Conservation (phyloP, 2,113 vertebrate species). For the Laticauda colubrina region DNA sequence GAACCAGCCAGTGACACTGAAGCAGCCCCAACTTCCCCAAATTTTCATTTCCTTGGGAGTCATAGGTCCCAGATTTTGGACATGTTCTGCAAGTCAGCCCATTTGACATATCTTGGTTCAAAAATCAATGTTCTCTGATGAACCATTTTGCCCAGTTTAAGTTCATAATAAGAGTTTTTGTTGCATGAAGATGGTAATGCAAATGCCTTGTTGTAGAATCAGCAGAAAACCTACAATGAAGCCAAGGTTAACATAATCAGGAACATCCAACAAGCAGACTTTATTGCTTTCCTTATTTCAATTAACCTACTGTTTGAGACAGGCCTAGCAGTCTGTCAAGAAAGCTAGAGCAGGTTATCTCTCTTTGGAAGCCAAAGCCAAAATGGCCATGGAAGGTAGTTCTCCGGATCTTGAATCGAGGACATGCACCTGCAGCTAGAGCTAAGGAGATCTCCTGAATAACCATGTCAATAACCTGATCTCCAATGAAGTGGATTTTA, state of each 20-base stretch:
- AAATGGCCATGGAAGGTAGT: not conserved
- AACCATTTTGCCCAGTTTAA: not conserved
- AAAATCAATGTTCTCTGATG: not conserved
- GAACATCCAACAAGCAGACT: not conserved
- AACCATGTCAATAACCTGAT: not conserved
- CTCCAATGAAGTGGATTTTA: not conserved
- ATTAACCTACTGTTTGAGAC: not conserved
- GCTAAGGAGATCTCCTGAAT: not conserved
- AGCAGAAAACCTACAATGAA: not conserved
- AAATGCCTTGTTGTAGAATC: not conserved
- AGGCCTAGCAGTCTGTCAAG: not conserved
- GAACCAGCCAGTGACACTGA: not conserved
- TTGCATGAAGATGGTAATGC: not conserved
- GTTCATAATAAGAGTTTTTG: not conserved
- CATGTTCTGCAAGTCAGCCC: not conserved
- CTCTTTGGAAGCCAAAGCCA: not conserved
- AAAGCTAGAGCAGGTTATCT: not conserved
- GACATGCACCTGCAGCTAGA: not conserved
- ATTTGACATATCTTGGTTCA: not conserved
- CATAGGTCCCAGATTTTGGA: not conserved
- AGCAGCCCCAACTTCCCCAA: not conserved
- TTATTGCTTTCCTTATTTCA: not conserved
- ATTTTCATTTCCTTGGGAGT: not conserved
- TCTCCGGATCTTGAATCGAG: not conserved
- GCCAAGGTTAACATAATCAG: not conserved